A percentile compares a stretch with the other conserved stretches of the same genome.
phyloP scores from a whole-genome alignment of 2,797 vertebrate species.

The Pangasius larnaudii region DNA sequence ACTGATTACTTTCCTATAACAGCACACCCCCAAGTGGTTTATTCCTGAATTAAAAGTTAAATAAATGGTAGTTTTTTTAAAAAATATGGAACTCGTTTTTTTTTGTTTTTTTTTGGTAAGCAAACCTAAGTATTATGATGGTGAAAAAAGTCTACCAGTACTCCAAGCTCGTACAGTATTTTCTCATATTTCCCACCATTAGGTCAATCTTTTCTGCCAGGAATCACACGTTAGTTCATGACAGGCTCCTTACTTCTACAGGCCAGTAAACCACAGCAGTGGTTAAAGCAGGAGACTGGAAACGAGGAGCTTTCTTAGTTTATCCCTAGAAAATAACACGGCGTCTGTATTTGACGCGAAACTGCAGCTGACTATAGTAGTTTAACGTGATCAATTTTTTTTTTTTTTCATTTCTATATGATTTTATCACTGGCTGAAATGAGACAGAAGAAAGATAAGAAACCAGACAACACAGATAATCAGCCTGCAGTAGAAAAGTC shows the following conservation, averaged over 20 bases:
- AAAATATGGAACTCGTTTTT: too few relatives aligned
- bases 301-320: not conserved
- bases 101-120: not conserved
- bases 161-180: not conserved
- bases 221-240: not conserved
- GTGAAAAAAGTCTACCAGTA: not conserved
- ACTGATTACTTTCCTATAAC: not conserved
- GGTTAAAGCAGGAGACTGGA: not conserved
- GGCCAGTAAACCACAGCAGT: not conserved
- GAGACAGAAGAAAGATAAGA: not conserved
- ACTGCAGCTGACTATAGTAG: not conserved
- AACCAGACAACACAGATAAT: too few relatives aligned
- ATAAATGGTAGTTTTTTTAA: too few relatives aligned
- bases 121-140: not conserved
- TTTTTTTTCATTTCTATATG: not conserved
- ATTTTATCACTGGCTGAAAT: not conserved
- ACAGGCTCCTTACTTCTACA: not conserved
- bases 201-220: not conserved
- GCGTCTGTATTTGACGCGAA: not conserved
- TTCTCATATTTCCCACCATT: not conserved
- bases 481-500: not conserved
- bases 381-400: not conserved
- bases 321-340: not conserved
- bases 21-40: not conserved
- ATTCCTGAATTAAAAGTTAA: not conserved